Base-by-base conservation (phyloP, 2,888 invertebrate genomes). In the Meganola albula region DNA sequence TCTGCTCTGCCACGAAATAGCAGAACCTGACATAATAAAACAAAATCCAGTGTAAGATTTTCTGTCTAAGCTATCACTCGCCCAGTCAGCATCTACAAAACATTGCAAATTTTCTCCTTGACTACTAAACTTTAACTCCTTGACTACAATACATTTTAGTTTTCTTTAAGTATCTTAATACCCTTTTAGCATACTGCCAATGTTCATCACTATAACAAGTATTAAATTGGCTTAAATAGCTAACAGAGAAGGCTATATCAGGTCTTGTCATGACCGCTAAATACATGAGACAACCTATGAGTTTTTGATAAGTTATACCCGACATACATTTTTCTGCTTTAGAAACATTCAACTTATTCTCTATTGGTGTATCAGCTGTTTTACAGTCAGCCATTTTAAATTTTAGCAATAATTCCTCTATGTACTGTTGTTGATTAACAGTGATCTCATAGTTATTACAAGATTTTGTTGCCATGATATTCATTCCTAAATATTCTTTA, bases 321-420 rank as follows among this genome's bases (percentile, higher is more conserved):
- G n/a, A n/a, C n/a, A n/a, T n/a, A n/a, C n/a, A n/a, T n/a, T n/a
- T n/a, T n/a, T n/a, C n/a, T 5, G 6, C 6, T 5, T 16, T 16
- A 16, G 16, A 4, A 16, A 5, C 16, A 16, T 26, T 27, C 22
- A 12, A 8, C 22, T 12, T 14, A 12, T 28, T 26, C 23, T 35
- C 35, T 27, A 34, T 34, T n/a, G 34, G 34, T 24, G 34, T 28
- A 7, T 26, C 21, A 4, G 11, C 30, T 10, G 23, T 11, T 16
- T 29, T 24, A 13, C 25, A 25, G 9, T 25, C 1, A n/a, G 9
- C 7, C 13, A 25, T 13, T 4, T 25, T 25, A 13, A 13, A 25
- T 25, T n/a, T 25, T 4, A 8, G 8, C 9, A 25, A 25, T 13
- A 25, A n/a, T 2, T n/a, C 3, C 4, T 25, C 13, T n/a, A 25